Conservation (phyloP, 2,888 invertebrate species). For the Trachelus troglodyta region DNA sequence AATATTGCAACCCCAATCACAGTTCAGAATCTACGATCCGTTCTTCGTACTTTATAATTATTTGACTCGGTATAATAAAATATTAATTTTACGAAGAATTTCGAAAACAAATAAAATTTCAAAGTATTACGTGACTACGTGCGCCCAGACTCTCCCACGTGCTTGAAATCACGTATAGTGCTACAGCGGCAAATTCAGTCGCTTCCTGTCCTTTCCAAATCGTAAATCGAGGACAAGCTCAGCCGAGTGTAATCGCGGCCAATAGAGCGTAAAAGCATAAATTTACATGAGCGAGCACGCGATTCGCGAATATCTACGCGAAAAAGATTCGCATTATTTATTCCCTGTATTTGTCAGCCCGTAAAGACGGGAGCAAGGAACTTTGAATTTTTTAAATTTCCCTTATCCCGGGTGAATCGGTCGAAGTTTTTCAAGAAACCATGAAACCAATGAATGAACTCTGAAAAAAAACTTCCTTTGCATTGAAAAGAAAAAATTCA, state of each 20-base stretch:
- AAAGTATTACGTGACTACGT: background rate
- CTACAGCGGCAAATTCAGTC: background rate
- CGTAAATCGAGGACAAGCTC: background rate
- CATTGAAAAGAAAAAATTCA: background rate
- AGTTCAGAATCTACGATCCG: background rate
- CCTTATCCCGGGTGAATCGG: accelerated
- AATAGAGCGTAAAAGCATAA: background rate
- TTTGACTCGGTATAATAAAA: background rate
- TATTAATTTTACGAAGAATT: background rate
- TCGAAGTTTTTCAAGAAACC: too few species aligned
- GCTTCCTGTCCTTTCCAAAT: background rate
- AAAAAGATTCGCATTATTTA: background rate
- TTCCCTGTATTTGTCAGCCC: background rate
- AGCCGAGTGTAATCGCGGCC: background rate
- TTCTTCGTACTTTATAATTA: background rate
- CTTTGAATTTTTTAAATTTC: background rate
- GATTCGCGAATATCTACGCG: background rate
- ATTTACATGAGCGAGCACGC: background rate
- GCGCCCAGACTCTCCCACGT: background rate
- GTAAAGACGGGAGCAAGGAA: background rate
- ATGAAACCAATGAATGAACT: background rate
- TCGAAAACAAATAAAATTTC: background rate
- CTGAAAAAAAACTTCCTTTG: background rate
- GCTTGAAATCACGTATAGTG: background rate
- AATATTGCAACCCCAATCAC: background rate